Conservation (phyloP, 2,797 vertebrate genomes). For the Graptemys geographica region DNA sequence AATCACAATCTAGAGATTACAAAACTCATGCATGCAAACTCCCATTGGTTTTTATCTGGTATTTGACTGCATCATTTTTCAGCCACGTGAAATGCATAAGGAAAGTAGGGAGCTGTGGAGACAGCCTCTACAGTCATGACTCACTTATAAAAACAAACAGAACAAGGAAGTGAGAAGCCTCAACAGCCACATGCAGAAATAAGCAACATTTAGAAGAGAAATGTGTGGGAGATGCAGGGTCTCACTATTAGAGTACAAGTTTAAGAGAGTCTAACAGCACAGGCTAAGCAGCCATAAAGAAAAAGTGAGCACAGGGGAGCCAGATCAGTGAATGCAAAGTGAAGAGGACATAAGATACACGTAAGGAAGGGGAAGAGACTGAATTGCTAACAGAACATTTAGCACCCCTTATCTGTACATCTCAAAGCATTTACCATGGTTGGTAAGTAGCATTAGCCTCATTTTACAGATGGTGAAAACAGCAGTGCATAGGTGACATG, state of each 20-base stretch:
- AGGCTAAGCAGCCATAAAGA: conserved; percentile 34
- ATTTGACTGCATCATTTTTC: conserved; percentile 61
- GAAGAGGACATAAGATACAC: conserved; percentile 54
- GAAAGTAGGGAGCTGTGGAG: conserved; percentile 8
- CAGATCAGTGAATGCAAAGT: conserved; percentile 55
- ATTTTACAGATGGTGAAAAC: not conserved
- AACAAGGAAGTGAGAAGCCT: conserved; percentile 23
- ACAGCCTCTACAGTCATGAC: not conserved
- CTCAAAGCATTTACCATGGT: rapidly evolving
- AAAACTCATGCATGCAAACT: conserved; percentile 47
- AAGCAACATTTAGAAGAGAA: not conserved
- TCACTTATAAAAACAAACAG: not conserved
- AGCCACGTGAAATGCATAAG: conserved; percentile 25
- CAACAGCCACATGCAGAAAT: conserved; percentile 43
- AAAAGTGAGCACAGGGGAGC: conserved; percentile 52
- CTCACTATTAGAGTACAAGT: not conserved
- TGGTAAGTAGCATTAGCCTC: not conserved
- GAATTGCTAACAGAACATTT: not conserved
- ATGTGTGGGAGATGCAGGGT: not conserved
- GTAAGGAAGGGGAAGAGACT: not conserved
- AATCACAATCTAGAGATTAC: not conserved
- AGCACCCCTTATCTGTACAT: not conserved
- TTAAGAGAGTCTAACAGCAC: not conserved
- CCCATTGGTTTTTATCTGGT: conserved; percentile 31
- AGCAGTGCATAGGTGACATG: not conserved